Evolutionary conservation across 2,113 vertebrate genomes (phyloP), one percentile per base, ranked within the genome.

Genomic region (Mola mola): DNA sequence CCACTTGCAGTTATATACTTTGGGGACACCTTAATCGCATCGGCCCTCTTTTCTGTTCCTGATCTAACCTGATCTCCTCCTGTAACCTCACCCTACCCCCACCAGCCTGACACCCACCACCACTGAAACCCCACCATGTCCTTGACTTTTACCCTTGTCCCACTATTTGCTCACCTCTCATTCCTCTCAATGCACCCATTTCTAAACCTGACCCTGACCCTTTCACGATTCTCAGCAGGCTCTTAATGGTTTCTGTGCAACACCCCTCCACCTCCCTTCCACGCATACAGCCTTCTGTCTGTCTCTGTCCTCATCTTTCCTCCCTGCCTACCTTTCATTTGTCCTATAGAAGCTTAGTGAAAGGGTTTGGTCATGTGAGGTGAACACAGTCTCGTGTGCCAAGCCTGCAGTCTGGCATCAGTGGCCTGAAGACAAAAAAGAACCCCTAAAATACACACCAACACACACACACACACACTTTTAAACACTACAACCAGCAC

Each of bases 1-100:
- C 70, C 60, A 75, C 57, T 80, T 67, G 59, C 83, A 79, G 81
- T 51, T 72, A 61, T 84, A 72, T 59, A 36, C 81, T 78, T 60
- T 43, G 46, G 81, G 72, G 81, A 81, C 82, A 69, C 73, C 84
- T 73, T 60, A 53, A 41, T 82, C 73, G 49, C 49, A 31, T 57
- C 75, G 36, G 40, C 46, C 28, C 33, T 17, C 19, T 16, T 38
- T 31, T 24, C 48, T 56, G 40, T 46, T 47, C 24, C 37, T 11
- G 1, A 22, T 37, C 58, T 33, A 66, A 79, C 65, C 51, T 43
- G 68, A 74, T 83, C 69, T 36, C 12, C 52, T 48, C 72, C 11
- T 59, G 41, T 72, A 62, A 47, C 75, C 51, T 68, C 40, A 20
- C 20, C 21, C 22, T 12, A 37, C 10, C 47, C 31, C 72, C 20